Percentiles rank a stretch among this genome's conserved stretches.
These are phyloP conservation scores for Drosophila carrolli DNA, from an alignment of 1,140 invertebrate species.

Conservation along the genomic window DNA sequence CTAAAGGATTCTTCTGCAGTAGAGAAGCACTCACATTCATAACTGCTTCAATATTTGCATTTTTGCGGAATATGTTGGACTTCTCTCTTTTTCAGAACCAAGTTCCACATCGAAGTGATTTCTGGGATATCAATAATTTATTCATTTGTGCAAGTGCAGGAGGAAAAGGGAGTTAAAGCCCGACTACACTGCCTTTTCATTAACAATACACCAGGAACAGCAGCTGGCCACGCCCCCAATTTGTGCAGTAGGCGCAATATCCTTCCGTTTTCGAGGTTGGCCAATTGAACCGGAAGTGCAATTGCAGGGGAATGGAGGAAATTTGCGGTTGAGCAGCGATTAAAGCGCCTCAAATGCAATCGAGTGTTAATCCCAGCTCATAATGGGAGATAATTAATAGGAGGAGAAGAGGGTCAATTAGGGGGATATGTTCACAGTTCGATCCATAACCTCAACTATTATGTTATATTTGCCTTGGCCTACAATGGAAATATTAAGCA, in stretches of 20 bases:
- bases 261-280: slow-evolving; percentile 35
- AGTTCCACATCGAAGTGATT: neutral
- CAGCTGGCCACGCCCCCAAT: slow-evolving; percentile 13
- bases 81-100: neutral
- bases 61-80: slow-evolving; percentile 20
- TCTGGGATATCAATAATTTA: slow-evolving; percentile 40
- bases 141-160: slow-evolving; percentile 24
- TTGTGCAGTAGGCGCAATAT: slow-evolving; percentile 30
- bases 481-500: slow-evolving; percentile 46
- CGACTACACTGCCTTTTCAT: slow-evolving; percentile 3
- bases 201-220: slow-evolving; percentile 25
- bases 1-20: slow-evolving; percentile 18
- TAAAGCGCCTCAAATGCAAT: slow-evolving; percentile 44
- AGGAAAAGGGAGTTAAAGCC: neutral
- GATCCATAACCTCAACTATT: neutral
- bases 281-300: slow-evolving; percentile 40
- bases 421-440: neutral
- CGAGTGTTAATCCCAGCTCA: slow-evolving; percentile 11
- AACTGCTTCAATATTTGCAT: slow-evolving; percentile 48
- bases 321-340: slow-evolving; percentile 41
- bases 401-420: slow-evolving; percentile 11
- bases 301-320: neutral
- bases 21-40: slow-evolving; percentile 9
- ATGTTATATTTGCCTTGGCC: slow-evolving; percentile 26
- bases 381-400: slow-evolving; percentile 40